These are phyloP conservation scores for Chlamydotis undulata DNA, from an alignment of 2,113 vertebrate genomes.

Conservation along the genomic window DNA sequence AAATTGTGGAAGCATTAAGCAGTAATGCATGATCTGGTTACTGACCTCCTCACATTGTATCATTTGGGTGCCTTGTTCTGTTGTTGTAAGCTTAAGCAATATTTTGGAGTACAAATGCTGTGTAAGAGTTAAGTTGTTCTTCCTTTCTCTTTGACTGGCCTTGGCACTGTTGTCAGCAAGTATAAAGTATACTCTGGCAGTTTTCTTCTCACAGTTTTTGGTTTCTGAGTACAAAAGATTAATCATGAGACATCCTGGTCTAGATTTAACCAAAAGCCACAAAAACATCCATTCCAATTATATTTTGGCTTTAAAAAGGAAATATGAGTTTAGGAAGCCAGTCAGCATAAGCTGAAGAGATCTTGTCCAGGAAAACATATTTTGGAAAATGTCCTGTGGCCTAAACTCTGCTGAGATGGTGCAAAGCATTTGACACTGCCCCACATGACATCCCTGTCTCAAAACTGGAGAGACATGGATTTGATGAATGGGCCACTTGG, in stretches of 20 bases:
- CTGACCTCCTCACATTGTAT: neutral
- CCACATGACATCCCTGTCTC: too few relatives aligned
- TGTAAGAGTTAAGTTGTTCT: slow-evolving; percentile 29
- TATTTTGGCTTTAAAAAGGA: neutral
- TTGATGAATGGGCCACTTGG: too few relatives aligned
- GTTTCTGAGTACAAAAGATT: neutral
- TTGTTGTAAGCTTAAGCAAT: neutral
- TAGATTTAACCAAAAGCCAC: slow-evolving; percentile 2
- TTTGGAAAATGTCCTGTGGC: neutral
- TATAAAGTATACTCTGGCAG: slow-evolving; percentile 21
- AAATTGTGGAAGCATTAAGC: neutral
- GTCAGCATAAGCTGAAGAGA: neutral
- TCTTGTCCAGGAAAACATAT: neutral
- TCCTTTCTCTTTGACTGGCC: slow-evolving; percentile 2
- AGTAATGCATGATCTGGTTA: neutral
- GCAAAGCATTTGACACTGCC: too few relatives aligned
- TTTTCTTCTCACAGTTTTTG: slow-evolving; percentile 22
- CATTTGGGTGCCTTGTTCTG: neutral
- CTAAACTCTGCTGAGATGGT: neutral
- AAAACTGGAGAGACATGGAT: too few relatives aligned
- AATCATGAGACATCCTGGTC: neutral
- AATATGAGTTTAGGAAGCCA: neutral
- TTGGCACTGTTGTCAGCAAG: neutral
- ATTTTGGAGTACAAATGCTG: neutral
- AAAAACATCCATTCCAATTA: neutral